Percentiles rank a stretch among this genome's conserved stretches.
Conservation (phyloP, 2,113 vertebrate species). For the Romanogobio albipinnatus region DNA sequence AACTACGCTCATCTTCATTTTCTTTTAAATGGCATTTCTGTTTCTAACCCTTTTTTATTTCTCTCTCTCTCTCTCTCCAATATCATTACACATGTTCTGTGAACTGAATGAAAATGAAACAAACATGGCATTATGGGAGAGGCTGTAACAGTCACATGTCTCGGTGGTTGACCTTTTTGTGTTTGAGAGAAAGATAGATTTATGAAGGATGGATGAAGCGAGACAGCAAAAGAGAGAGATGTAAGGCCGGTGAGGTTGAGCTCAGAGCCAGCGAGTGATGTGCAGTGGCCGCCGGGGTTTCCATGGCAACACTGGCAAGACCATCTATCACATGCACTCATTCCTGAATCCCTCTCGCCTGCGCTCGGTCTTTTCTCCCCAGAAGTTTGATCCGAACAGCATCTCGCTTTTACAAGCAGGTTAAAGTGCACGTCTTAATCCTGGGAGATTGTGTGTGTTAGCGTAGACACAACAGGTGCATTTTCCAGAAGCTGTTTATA, state of each 20-base stretch:
- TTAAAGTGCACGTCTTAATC: conserved; percentile 28
- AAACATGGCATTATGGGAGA: background rate
- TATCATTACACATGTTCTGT: background rate
- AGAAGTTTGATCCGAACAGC: conserved; percentile 16
- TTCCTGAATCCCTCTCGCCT: conserved; percentile 18
- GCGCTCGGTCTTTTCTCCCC: background rate
- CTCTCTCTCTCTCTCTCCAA: background rate
- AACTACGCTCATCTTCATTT: conserved; percentile 1
- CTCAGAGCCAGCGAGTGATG: conserved; percentile 33
- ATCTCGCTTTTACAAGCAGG: conserved; percentile 14
- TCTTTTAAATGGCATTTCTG: background rate
- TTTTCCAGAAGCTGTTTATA: background rate
- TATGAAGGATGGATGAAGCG: conserved; percentile 19
- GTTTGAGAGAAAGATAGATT: background rate
- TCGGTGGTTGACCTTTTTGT: conserved; percentile 19
- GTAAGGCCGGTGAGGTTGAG: conserved; percentile 9
- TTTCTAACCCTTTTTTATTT: background rate
- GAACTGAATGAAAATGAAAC: background rate
- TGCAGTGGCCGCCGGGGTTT: conserved; percentile 50
- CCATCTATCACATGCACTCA: conserved; percentile 51
- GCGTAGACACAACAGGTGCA: conserved; percentile 22
- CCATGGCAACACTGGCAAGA: conserved; percentile 61
- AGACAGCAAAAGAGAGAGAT: conserved; percentile 13
- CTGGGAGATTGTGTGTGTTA: background rate
- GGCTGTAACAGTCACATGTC: conserved; percentile 21